phyloP scores from a whole-genome alignment of 1,140 invertebrate species.

The Calephelis virginiensis region DNA sequence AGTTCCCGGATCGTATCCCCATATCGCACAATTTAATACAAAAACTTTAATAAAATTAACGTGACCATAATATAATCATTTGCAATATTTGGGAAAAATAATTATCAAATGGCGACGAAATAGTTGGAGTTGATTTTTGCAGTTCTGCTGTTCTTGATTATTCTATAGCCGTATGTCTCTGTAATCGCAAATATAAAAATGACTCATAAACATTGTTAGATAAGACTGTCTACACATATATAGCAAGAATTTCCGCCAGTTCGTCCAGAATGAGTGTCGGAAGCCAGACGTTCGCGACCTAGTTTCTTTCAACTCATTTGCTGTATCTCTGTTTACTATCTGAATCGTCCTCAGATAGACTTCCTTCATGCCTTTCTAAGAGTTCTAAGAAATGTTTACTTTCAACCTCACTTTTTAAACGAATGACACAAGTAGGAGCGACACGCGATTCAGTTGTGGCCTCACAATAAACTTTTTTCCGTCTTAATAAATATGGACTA shows the following conservation, averaged over 20 bases:
- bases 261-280: slow-evolving; percentile 39
- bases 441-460: not conserved
- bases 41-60: no score
- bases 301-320: slow-evolving; percentile 65
- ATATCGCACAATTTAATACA: no score
- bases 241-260: not conserved
- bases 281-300: slow-evolving; percentile 45
- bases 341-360: slow-evolving; percentile 49
- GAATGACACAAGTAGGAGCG: not conserved
- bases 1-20: no score
- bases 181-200: no score
- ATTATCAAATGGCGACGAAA: no score
- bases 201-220: not conserved
- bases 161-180: no score
- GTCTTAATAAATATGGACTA: no score
- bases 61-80: no score
- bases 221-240: not conserved
- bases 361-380: slow-evolving; percentile 24
- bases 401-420: slow-evolving; percentile 8
- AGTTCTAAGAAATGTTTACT: slow-evolving; percentile 19
- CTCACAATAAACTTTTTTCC: no score
- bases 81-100: no score
- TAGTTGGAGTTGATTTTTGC: no score
- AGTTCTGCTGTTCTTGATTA: no score
- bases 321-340: slow-evolving; percentile 66